Conservation (phyloP, 1,140 invertebrate genomes). For the Panonychus citri region DNA sequence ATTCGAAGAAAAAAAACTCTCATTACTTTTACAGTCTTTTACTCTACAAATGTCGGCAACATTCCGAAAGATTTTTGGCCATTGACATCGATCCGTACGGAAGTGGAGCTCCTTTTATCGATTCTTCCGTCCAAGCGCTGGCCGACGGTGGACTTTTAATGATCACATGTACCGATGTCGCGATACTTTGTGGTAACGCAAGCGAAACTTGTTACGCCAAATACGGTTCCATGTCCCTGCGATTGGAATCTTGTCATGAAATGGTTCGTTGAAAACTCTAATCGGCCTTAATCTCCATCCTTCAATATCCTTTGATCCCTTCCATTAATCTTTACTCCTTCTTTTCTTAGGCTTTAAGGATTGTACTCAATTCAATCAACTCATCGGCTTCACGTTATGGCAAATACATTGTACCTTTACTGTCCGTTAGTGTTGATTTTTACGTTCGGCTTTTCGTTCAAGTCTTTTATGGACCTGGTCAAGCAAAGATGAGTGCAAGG, state of each 20-base stretch:
- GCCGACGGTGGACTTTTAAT: slow-evolving; percentile 37
- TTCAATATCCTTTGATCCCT: slow-evolving; percentile 22
- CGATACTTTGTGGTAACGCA: slow-evolving; percentile 78
- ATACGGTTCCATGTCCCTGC: slow-evolving; percentile 74
- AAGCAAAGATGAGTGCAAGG: slow-evolving; percentile 60
- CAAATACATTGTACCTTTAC: slow-evolving; percentile 65
- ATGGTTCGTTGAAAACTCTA: slow-evolving; percentile 26
- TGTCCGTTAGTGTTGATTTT: slow-evolving; percentile 86
- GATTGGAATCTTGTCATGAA: slow-evolving; percentile 78
- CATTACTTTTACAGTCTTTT: slow-evolving; percentile 33
- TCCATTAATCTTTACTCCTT: not conserved
- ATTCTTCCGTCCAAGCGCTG: slow-evolving; percentile 50
- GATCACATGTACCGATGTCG: slow-evolving; percentile 94
- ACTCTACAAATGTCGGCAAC: slow-evolving; percentile 49
- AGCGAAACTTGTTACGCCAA: slow-evolving; percentile 81
- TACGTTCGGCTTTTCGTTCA: slow-evolving; percentile 85
- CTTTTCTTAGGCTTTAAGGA: slow-evolving; percentile 44
- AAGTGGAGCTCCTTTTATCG: slow-evolving; percentile 73
- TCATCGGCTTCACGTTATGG: slow-evolving; percentile 74
- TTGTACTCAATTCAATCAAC: slow-evolving; percentile 71
- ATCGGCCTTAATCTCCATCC: not conserved
- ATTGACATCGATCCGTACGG: slow-evolving; percentile 97
- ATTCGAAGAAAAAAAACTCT: slow-evolving; percentile 17
- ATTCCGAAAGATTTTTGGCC: slow-evolving; percentile 49
- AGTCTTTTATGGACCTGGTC: slow-evolving; percentile 46